phyloP scores from a whole-genome alignment of 2,113 vertebrate species.

The Cochlearius cochlearius region DNA sequence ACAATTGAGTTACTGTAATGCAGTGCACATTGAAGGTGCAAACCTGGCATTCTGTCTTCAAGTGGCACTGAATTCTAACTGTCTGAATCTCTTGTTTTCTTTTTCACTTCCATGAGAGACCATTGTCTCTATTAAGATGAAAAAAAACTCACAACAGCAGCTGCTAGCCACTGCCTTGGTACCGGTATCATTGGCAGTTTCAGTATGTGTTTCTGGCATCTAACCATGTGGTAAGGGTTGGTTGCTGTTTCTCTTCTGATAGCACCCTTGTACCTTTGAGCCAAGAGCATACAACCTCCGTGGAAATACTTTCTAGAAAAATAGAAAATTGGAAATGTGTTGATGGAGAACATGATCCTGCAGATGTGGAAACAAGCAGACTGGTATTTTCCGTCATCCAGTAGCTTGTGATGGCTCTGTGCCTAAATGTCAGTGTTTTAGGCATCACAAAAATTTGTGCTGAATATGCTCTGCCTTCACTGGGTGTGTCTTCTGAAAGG shows the following conservation, averaged over 20 bases:
- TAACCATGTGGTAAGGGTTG: not conserved
- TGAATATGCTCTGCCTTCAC: not conserved
- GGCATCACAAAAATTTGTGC: not conserved
- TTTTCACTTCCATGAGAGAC: not conserved
- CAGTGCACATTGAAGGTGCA: not conserved
- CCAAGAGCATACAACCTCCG: not conserved
- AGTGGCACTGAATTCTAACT: not conserved
- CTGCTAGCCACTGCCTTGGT: not conserved
- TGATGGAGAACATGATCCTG: not conserved
- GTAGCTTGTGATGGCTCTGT: not conserved
- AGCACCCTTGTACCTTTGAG: not conserved
- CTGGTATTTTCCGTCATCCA: not conserved
- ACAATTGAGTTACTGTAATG: not conserved
- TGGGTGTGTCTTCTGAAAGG: not conserved
- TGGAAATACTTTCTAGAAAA: not conserved
- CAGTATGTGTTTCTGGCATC: not conserved
- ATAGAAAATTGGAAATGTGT: not conserved
- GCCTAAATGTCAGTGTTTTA: not conserved
- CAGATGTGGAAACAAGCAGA: not conserved
- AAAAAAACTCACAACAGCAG: not conserved
- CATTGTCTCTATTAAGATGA: not conserved
- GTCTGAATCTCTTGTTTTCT: not conserved
- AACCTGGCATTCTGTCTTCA: not conserved
- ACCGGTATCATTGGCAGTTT: not conserved
- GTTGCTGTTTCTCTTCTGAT: not conserved